Conservation (phyloP, 2,797 vertebrate genomes). For the Falco biarmicus region DNA sequence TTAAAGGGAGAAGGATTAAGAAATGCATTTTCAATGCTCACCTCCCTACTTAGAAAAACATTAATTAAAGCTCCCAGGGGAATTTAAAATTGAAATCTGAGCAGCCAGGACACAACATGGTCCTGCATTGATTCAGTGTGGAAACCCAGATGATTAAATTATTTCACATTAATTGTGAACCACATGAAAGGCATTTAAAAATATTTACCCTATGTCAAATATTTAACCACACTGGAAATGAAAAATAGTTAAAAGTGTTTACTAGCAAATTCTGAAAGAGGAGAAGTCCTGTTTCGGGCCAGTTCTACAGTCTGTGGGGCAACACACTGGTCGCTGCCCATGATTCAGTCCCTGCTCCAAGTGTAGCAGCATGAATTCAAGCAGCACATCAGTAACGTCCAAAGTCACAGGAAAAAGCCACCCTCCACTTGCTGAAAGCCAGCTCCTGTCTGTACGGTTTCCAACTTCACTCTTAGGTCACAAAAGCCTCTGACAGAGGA, state of each 20-base stretch:
- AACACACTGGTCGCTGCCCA: rapidly evolving
- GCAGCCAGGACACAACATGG: neutral
- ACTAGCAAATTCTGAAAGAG: neutral
- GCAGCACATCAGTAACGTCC: neutral
- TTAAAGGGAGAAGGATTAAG: neutral
- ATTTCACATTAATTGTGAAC: neutral
- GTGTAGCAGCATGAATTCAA: neutral
- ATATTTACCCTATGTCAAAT: neutral
- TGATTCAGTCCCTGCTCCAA: neutral
- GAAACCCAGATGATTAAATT: neutral
- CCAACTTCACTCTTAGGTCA: rapidly evolving
- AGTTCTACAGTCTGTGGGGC: neutral
- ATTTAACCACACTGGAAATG: neutral
- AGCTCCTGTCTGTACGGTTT: neutral
- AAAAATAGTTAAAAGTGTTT: neutral
- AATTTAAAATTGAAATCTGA: neutral
- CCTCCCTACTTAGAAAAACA: neutral
- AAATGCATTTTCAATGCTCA: neutral
- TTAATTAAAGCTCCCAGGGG: neutral
- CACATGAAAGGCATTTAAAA: neutral
- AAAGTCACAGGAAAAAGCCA: neutral
- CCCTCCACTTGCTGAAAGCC: neutral
- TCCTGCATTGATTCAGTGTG: neutral
- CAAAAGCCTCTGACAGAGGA: neutral
- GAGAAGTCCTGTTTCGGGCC: neutral